phyloP scores from a whole-genome alignment of 2,113 vertebrate species.

The Sander lucioperca region DNA sequence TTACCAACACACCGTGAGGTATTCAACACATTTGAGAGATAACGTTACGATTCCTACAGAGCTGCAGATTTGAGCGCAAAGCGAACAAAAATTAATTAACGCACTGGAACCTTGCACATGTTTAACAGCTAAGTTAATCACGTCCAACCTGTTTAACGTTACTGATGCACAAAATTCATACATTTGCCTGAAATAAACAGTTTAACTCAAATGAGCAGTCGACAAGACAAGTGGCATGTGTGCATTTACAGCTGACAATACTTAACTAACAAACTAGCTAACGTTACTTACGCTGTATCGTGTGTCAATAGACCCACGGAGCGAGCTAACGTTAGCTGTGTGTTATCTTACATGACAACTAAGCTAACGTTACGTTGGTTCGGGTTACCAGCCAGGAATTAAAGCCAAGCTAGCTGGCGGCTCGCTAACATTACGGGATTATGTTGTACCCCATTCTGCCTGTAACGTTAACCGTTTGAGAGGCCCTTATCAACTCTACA shows the following conservation, averaged over 20 bases:
- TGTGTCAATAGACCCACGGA: not conserved
- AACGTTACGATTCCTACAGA: not conserved
- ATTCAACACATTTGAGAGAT: conserved; percentile 55
- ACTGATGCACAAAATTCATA: not conserved
- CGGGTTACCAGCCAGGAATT: conserved; percentile 48
- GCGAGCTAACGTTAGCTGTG: conserved; percentile 1
- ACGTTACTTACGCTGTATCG: not conserved
- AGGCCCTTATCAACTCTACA: conserved; percentile 42
- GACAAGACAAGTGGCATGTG: not conserved
- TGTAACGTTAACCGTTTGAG: conserved; percentile 2
- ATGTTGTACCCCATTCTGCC: conserved; percentile 34
- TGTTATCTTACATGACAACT: conserved; percentile 44
- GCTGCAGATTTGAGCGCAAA: not conserved
- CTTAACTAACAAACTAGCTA: not conserved
- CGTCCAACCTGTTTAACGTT: not conserved
- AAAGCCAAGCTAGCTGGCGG: conserved; percentile 55
- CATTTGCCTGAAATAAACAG: not conserved
- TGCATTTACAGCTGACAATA: not conserved
- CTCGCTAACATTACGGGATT: conserved; percentile 62
- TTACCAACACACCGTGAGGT: conserved; percentile 68
- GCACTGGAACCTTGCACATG: not conserved
- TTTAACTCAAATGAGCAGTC: conserved; percentile 3
- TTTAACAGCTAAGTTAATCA: not conserved
- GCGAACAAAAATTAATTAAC: not conserved
- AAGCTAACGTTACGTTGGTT: conserved; percentile 1